Conservation (phyloP, 2,797 vertebrate genomes). For the Acanthornis magna region DNA sequence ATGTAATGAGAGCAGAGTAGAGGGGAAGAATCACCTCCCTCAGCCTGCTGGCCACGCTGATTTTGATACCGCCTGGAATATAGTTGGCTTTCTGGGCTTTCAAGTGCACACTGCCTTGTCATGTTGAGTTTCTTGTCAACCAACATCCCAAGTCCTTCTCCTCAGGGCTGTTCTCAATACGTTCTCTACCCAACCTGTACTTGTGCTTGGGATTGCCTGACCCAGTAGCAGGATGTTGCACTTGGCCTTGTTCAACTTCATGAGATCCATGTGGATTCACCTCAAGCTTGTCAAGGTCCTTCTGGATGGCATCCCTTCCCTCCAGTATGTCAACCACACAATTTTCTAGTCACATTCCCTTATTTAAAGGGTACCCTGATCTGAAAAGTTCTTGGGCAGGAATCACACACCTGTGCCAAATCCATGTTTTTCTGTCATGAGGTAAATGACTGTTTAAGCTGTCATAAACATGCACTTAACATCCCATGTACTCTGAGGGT, state of each 20-base stretch:
- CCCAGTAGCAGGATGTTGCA: not conserved
- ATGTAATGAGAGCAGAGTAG: not conserved
- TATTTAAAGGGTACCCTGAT: not conserved
- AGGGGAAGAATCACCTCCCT: not conserved
- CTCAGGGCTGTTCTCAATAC: not conserved
- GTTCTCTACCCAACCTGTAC: not conserved
- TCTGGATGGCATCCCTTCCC: not conserved
- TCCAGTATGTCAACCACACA: accelerated
- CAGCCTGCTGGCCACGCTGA: accelerated
- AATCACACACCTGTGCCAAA: not conserved
- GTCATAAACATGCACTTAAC: not conserved
- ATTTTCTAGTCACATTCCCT: no score
- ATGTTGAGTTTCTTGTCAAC: not conserved
- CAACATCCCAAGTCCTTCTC: not conserved
- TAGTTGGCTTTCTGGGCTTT: not conserved
- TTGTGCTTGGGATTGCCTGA: not conserved
- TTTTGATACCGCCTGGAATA: not conserved
- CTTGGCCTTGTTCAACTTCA: not conserved
- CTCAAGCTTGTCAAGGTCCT: not conserved
- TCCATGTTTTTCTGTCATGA: not conserved
- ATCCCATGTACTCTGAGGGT: not conserved
- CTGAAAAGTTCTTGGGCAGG: not conserved
- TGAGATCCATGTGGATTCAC: not conserved
- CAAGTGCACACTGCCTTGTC: not conserved
- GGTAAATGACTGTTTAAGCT: not conserved